Evolutionary conservation across 1,140 invertebrate species (phyloP), one percentile per base, ranked within the genome.

Genomic region (Solenopsis fugax): DNA sequence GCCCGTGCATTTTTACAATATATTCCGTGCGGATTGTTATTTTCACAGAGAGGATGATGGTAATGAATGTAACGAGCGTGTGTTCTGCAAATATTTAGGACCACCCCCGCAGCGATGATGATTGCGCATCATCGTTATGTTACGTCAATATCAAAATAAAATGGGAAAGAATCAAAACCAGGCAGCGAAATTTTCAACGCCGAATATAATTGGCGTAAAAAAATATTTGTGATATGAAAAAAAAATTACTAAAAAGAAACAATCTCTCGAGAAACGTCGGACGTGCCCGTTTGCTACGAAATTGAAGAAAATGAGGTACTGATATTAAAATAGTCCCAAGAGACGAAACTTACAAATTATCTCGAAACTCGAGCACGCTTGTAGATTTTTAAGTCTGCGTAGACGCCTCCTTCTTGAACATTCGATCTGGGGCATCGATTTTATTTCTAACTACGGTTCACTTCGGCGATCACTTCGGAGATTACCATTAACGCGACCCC

Each of bases 21-120:
- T 73, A 75, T 84, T 84, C 41, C 41, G n/a, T 37, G 41, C 41
- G 34, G 7, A 84, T 84, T 72, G 67, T 84, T 84, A 84, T 84
- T 84, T 73, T 84, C 41, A 48, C 80, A 58, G 45, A 21, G 41
- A 21, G 54, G 29, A 60, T 48, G 29, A 60, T 48, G 37, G 54
- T 73, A 62, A 84, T 84, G 54, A 84, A 73, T 60, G 24, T 73
- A 73, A 78, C 60, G 37, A 64, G 24, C 60, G 60, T 65, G 48
- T 13, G 62, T 84, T 62, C n/a, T 41, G 73, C 37, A 85, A 85
- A 85, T 65, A 78, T 85, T 77, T 85, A 85, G 54, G 12, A 48
- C 24, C 80, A 13, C 12, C 37, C 5, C n/a, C 41, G 41, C 41
- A 4, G 41, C 41, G 52, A 7, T n/a, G 80, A 71, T 72, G 78